Evolutionary conservation across 2,797 vertebrate genomes (phyloP), one percentile per base, ranked within the genome.

Genomic region (Trachurus trachurus): DNA sequence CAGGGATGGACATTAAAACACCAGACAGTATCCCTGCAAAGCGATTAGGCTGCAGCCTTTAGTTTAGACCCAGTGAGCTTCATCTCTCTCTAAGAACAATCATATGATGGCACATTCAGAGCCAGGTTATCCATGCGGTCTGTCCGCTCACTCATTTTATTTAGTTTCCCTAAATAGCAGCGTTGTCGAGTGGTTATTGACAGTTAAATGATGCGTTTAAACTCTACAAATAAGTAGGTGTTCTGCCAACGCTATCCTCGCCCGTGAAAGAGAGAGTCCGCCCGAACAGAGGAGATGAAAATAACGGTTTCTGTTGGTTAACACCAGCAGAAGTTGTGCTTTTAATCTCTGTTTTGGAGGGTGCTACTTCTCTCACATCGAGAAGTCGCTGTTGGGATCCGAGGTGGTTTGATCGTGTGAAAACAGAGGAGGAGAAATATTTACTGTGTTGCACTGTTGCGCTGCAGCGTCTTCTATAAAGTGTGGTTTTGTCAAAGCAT

Each of bases 401-500:
- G 13, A 44, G 29, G 17, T 15, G 50, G 19, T 67, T 70, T 40
- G 26, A 21, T 17, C 15, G 49, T 61, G 52, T 44, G 26, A 75
- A 73, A 56, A 19, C 31, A 2, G 10, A 61, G 17, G 42, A 6
- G 67, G 47, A 67, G 9, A 29, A 61, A 45, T 45, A 45, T 29
- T n/a, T 26, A 5, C 7, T 57, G 31, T 8, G 22, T 13, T 21
- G 0, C 34, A 16, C 26, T 26, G 8, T 19, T 31, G 53, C 2
- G 42, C 26, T 21, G 47, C 21, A 40, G 60, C 29, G 3, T 39
- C 37, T 7, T 40, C 10, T 52, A 10, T 42, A 16, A 31, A 47
- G 56, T 74, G 76, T 67, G 68, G 40, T 76, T 84, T 81, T 72
- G 16, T 80, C 1, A 40, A 40, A 50, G 50, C 58, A 52, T n/a